Evolutionary conservation across 2,888 invertebrate genomes (phyloP).

Genomic region (Lordiphosa fenestrarum): DNA sequence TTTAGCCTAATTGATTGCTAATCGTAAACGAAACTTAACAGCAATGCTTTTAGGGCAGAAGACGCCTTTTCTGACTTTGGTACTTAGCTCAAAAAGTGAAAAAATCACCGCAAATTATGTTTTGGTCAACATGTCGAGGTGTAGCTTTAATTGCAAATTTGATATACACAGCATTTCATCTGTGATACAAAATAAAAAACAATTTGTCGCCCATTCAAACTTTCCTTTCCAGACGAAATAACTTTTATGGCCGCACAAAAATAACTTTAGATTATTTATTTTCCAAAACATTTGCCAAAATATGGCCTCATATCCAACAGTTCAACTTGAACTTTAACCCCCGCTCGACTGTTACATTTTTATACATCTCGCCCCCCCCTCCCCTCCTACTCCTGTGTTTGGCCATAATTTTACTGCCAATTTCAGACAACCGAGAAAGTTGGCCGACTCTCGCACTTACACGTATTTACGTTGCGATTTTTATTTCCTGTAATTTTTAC

Average conservation of each 20-base stretch:
- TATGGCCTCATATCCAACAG: conserved; percentile 30
- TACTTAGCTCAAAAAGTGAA: no score
- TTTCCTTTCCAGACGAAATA: conserved; percentile 5
- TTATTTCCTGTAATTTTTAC: conserved; percentile 73
- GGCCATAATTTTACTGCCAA: conserved; percentile 68
- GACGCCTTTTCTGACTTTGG: no score
- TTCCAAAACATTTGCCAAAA: conserved; percentile 43
- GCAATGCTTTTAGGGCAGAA: no score
- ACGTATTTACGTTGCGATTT: conserved; percentile 68
- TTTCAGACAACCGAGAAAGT: conserved; percentile 63
- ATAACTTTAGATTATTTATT: conserved; percentile 34
- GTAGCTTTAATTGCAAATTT: no score
- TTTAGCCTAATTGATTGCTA: no score
- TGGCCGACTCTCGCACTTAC: conserved; percentile 62
- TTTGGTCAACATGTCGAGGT: no score
- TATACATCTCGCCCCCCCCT: conserved; percentile 25
- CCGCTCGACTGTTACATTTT: conserved; percentile 50
- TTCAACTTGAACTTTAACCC: conserved; percentile 49
- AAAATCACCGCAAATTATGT: no score
- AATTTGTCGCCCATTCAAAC: no score
- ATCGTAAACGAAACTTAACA: no score
- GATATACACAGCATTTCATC: no score
- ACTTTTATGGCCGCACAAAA: conserved; percentile 20
- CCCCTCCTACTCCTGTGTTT: conserved; percentile 17
- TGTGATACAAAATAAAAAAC: no score